Conservation (phyloP, 2,113 vertebrate genomes). For the Tragelaphus buxtoni region DNA sequence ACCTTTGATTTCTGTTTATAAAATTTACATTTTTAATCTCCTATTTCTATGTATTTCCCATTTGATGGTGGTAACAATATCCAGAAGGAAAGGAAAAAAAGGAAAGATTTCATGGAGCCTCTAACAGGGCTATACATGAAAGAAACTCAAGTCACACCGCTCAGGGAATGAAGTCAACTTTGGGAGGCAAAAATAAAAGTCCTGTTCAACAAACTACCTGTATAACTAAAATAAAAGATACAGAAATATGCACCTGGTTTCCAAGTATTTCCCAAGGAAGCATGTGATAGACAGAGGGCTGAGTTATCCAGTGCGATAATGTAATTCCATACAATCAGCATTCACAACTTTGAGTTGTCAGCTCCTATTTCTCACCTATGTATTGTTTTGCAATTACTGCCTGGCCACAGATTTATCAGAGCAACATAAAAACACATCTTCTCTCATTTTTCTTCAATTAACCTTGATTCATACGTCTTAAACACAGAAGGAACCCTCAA, state of each 20-base stretch:
- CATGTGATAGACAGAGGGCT: rapidly evolving
- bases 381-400: slow-evolving; percentile 62
- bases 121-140: slow-evolving; percentile 33
- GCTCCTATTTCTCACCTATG: slow-evolving; percentile 53
- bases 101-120: neutral
- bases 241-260: slow-evolving; percentile 26
- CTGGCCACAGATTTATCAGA: slow-evolving; percentile 42
- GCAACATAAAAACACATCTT: slow-evolving; percentile 61
- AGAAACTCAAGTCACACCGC: slow-evolving; percentile 50
- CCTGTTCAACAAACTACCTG: slow-evolving; percentile 63
- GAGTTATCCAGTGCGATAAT: neutral
- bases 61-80: slow-evolving; percentile 76
- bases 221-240: slow-evolving; percentile 35
- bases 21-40: slow-evolving; percentile 90
- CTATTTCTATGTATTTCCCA: slow-evolving; percentile 76
- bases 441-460: slow-evolving; percentile 67
- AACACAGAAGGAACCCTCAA: slow-evolving; percentile 23
- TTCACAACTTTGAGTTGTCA: slow-evolving; percentile 51
- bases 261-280: slow-evolving; percentile 30
- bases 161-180: slow-evolving; percentile 31
- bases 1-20: slow-evolving; percentile 88
- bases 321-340: slow-evolving; percentile 14
- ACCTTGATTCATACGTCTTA: slow-evolving; percentile 53
- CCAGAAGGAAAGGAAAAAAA: slow-evolving; percentile 44
- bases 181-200: slow-evolving; percentile 24